Conservation (phyloP, 2,888 invertebrate genomes). For the Drosophila cognata region DNA sequence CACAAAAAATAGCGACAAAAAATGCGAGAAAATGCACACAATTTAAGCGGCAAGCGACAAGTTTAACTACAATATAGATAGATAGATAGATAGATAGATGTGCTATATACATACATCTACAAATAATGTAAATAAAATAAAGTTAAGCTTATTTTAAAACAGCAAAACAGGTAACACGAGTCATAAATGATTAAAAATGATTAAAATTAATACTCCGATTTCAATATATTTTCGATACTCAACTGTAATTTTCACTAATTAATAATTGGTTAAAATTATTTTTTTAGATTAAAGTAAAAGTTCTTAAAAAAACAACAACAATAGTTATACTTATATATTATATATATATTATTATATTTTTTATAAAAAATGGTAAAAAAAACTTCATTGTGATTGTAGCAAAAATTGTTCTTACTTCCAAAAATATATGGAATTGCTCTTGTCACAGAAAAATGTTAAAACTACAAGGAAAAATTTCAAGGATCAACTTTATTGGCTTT, state of each 20-base stretch:
- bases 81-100: not conserved
- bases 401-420: not conserved
- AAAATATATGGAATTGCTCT: not conserved
- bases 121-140: not conserved
- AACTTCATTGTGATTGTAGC: not conserved
- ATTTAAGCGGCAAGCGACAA: conserved; percentile 50
- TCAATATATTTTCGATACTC: not conserved
- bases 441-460: not conserved
- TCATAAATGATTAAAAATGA: not conserved
- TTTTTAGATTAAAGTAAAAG: not conserved
- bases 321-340: not conserved
- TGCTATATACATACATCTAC: conserved; percentile 2
- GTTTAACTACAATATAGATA: conserved; percentile 14
- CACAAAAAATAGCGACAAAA: conserved; percentile 20
- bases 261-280: not conserved
- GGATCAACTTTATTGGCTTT: too few species aligned
- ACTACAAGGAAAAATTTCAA: not conserved
- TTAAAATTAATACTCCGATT: not conserved
- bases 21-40: conserved; percentile 25
- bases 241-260: too few species aligned
- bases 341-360: too few species aligned
- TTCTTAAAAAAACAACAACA: not conserved
- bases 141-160: not conserved
- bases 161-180: not conserved
- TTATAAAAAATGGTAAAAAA: not conserved